Conservation (phyloP, 2,797 vertebrate genomes). For the Botia kubotai region DNA sequence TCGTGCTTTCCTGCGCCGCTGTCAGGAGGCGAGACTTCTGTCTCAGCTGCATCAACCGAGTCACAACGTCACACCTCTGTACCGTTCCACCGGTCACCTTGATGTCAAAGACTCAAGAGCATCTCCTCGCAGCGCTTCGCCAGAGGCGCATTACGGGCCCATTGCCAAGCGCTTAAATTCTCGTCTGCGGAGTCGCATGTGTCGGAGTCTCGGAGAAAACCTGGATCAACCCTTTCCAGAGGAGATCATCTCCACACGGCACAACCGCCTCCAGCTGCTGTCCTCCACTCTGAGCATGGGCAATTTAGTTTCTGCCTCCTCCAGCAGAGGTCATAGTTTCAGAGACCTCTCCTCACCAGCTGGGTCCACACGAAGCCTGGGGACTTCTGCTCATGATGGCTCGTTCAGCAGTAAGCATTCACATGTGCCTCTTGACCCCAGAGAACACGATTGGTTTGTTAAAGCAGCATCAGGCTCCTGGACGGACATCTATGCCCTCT, state of each 20-base stretch:
- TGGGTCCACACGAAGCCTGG: conserved; percentile 41
- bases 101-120: conserved; percentile 9
- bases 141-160: neutral
- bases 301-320: conserved; percentile 64
- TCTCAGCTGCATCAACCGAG: neutral
- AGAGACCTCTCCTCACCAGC: conserved; percentile 50
- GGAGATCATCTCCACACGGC: conserved; percentile 64
- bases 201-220: conserved; percentile 75
- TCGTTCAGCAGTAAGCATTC: conserved; percentile 62
- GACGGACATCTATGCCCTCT: conserved; percentile 81
- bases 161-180: conserved; percentile 53
- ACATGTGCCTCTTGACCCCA: conserved; percentile 81
- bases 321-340: conserved; percentile 67
- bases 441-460: conserved; percentile 90
- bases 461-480: conserved; percentile 84
- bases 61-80: conserved; percentile 32
- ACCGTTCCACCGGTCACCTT: conserved; percentile 66
- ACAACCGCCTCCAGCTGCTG: conserved; percentile 71
- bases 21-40: conserved; percentile 71
- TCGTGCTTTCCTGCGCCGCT: conserved; percentile 58
- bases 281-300: conserved; percentile 74
- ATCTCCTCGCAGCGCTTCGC: conserved; percentile 18
- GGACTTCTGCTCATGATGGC: conserved; percentile 23
- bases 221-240: conserved; percentile 71
- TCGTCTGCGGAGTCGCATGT: conserved; percentile 70